Base-by-base conservation (phyloP, 2,888 invertebrate genomes). In the Mongoloraphidia duomilia region DNA sequence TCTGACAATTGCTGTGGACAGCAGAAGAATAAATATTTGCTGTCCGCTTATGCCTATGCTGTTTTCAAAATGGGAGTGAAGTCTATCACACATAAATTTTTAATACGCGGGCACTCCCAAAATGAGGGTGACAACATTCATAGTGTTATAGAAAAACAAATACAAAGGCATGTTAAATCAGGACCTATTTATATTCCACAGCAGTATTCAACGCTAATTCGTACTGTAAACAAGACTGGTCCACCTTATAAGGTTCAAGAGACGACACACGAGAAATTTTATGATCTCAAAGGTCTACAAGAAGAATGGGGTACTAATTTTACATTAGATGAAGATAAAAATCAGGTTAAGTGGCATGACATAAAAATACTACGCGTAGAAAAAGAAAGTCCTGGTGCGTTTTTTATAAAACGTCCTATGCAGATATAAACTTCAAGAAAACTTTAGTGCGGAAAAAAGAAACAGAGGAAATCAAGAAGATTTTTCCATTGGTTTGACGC, bases 1-100 rank as follows among this genome's bases (percentile, higher is more conserved):
- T 59, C 58, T 26, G 61, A 61, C 46, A 61, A 61, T 49, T 61
- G 60, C 47, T 57, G 57, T 41, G 60, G 60, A 11, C 60, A 61
- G 45, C 54, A 58, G 56, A 43, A 57, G 56, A 55, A 54, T 45
- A 53, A 56, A 43, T 57, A 47, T 41, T 33, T 57, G 14, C 14
- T 57, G 14, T 51, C 54, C 8, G 46, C 42, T 35, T 56, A 56
- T 50, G 52, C 55, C 41, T 59, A n/a, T 51, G n/a, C n/a, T n/a
- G 55, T 56, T 43, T 39, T 41, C n/a, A 41, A 51, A 9, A 13
- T 49, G 8, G 50, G 37, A 48, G 50, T 56, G 10, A 54, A 52
- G 11, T 50, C 49, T 11, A 54, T 56, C 33, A 57, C 55, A 0
- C 57, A 57, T 44, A 55, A 53, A 50, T 57, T 56, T 53, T 43